These are phyloP conservation scores for Catocala fraxini DNA, from an alignment of 2,888 invertebrate genomes.

Conservation along the genomic window DNA sequence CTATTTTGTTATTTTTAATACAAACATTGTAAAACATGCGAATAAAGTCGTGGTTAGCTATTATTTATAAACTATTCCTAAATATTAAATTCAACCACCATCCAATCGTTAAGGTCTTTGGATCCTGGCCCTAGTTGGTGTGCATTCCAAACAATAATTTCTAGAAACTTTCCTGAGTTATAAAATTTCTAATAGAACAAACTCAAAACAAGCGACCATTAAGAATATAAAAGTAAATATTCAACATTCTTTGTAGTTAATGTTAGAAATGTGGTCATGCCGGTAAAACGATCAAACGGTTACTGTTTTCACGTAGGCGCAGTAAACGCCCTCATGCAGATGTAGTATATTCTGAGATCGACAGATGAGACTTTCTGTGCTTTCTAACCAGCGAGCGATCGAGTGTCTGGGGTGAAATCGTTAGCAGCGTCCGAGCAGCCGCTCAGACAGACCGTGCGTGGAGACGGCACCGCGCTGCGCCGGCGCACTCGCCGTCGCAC, in stretches of 20 bases:
- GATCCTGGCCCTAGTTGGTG: too few species aligned
- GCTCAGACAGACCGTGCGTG: constrained; percentile 25
- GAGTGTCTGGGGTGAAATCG: constrained; percentile 81
- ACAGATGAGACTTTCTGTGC: constrained; percentile 78
- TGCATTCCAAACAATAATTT: too few species aligned
- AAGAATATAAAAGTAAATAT: constrained; percentile 1
- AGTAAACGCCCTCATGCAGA: constrained; percentile 58
- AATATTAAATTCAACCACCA: too few species aligned
- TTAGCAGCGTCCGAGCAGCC: constrained; percentile 37
- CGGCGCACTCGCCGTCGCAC: too few species aligned
- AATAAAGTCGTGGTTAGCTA: too few species aligned
- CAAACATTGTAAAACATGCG: too few species aligned
- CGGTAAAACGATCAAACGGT: constrained; percentile 23
- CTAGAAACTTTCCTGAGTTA: too few species aligned
- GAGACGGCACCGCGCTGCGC: constrained; percentile 4
- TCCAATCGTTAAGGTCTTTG: too few species aligned
- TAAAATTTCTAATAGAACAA: neutral
- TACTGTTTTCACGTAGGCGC: constrained; percentile 49
- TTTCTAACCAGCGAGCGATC: constrained; percentile 75
- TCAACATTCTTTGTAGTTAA: neutral
- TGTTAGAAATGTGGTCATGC: constrained; percentile 11
- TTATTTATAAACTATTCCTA: too few species aligned
- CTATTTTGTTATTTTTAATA: too few species aligned
- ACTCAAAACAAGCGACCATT: neutral
- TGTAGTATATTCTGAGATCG: constrained; percentile 67